These are phyloP conservation scores for Ciona savignyi DNA, from an alignment of 23 tunicate species.

Conservation along the genomic window DNA sequence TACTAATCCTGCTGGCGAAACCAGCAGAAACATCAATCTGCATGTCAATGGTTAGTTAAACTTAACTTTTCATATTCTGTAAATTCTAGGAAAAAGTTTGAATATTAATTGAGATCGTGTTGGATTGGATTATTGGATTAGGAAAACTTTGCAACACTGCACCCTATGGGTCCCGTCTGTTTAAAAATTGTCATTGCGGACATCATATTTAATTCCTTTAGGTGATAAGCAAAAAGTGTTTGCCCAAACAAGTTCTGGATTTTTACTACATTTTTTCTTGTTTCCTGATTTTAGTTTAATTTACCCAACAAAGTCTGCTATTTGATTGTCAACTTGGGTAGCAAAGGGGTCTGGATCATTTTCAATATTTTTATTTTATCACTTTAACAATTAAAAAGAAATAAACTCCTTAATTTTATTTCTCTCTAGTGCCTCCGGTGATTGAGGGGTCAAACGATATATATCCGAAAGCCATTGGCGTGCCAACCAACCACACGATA, in stretches of 20 bases:
- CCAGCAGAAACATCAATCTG: conserved; percentile 47
- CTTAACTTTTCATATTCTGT: background rate
- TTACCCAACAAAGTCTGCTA: too few relatives aligned
- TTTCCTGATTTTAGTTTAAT: too few relatives aligned
- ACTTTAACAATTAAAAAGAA: background rate
- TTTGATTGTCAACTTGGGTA: too few relatives aligned
- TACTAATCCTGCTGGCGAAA: conserved; percentile 82
- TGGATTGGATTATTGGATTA: too few relatives aligned
- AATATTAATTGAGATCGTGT: too few relatives aligned
- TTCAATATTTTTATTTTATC: background rate
- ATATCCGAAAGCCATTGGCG: conserved; percentile 56
- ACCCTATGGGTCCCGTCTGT: too few relatives aligned
- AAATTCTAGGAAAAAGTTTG: background rate
- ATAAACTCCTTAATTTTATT: background rate
- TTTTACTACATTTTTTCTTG: too few relatives aligned
- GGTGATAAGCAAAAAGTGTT: too few relatives aligned
- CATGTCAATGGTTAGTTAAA: conserved; percentile 47
- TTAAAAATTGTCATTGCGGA: too few relatives aligned
- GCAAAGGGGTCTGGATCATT: background rate
- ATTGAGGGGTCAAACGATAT: conserved; percentile 51
- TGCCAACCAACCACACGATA: conserved; percentile 52
- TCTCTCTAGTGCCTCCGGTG: conserved; percentile 72
- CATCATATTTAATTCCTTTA: too few relatives aligned
- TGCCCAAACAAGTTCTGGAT: too few relatives aligned
- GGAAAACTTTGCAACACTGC: too few relatives aligned